Base-by-base conservation (phyloP, 1,140 invertebrate genomes). In the Glossosoma conforme region DNA sequence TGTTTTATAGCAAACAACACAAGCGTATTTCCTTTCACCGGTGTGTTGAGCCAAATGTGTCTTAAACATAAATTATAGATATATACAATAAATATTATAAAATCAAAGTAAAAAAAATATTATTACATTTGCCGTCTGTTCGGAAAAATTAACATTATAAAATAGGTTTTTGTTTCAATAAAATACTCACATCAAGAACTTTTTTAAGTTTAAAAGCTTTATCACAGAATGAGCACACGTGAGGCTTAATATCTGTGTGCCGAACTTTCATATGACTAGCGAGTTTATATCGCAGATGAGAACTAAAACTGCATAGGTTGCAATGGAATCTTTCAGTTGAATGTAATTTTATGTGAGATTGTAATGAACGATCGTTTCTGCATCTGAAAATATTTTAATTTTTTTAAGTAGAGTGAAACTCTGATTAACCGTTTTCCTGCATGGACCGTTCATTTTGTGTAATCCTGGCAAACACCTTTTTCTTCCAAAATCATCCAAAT, bases 11-110 rank as follows among this genome's bases (percentile, higher is more conserved):
- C 35, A 36, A 36, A 36, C 8, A 9, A 8, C 5, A 36, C 35
- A 36, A 13, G 8, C 5, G 13, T 8, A 36, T 17, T 36, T 36
- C 35, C 14, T 36, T 36, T 36, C 35, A 9, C 35, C 35, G 35
- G 35, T 36, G 13, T 36, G 35, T 36, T 36, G 35, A 36, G 17
- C 35, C 11, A 36, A 6, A 13, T 36, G 35, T 6, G 35, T 36
- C 35, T 36, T n/a, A n/a, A n/a, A n/a, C n/a, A n/a, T n/a, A n/a
- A n/a, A n/a, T n/a, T n/a, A n/a, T n/a, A n/a, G n/a, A n/a, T n/a
- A n/a, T n/a, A n/a, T n/a, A n/a, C 6, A 28, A 28, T 8, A 8
- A 8, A 28, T 8, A 28, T n/a, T 36, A 13, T 6, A 36, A 36
- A 8, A 36, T 6, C 8, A 36, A 9, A 36, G 15, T n/a, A n/a